Evolutionary conservation across 2,113 vertebrate genomes (phyloP).

Genomic region (Pundamilia nyererei): DNA sequence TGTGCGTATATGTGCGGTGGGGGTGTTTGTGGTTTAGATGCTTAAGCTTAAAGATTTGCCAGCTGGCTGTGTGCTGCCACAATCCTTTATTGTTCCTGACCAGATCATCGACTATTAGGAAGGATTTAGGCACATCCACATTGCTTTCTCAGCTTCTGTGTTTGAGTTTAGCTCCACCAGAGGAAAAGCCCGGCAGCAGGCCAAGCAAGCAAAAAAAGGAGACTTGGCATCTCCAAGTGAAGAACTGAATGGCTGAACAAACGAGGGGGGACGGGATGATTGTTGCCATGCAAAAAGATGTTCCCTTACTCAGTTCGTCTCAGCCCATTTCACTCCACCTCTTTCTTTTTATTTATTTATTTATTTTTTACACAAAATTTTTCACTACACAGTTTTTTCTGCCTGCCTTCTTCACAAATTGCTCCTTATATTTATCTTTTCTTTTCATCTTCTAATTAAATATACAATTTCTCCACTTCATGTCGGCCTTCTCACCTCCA

Average conservation of each 20-base stretch:
- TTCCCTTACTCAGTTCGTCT: neutral
- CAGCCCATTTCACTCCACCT: neutral
- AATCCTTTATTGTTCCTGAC: constrained; percentile 36
- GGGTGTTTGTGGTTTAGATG: neutral
- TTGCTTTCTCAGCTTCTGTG: constrained; percentile 21
- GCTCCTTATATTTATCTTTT: neutral
- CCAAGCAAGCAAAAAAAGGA: neutral
- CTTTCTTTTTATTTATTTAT: neutral
- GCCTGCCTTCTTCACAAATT: neutral
- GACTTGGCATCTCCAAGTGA: neutral
- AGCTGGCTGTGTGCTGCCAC: constrained; percentile 17
- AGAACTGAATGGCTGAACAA: constrained; percentile 35
- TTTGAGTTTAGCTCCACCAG: neutral
- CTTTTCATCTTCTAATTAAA: neutral
- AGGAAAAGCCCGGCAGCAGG: constrained; percentile 2
- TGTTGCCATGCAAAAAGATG: constrained; percentile 12
- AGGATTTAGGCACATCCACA: constrained; percentile 2
- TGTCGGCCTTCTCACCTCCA: neutral
- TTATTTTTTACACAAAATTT: accelerated
- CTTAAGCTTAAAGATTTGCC: constrained; percentile 8
- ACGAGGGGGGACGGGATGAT: neutral
- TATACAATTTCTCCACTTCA: neutral
- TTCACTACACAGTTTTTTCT: neutral
- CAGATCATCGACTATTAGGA: constrained; percentile 33
- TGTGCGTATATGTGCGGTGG: neutral